Evolutionary conservation across 2,113 vertebrate species (phyloP), one percentile per base, ranked within the genome.

Genomic region (Patagioenas fasciata): DNA sequence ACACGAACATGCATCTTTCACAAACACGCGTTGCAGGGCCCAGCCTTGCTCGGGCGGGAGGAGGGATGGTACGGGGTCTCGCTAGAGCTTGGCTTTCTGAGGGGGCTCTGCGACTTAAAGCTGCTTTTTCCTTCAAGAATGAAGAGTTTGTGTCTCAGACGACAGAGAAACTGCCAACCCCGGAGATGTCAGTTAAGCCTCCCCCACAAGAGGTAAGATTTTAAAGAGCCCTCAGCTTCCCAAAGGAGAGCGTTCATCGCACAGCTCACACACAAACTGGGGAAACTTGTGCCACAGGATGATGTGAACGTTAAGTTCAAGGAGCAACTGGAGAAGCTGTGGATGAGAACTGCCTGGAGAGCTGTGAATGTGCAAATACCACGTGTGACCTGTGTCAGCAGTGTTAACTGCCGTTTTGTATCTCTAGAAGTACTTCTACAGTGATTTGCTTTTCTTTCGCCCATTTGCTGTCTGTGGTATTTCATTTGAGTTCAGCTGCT

Each of bases 81-180:
- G 24, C 25, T 51, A 5, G 51, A 60, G 40, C 32, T 71, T 60
- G 34, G 47, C 26, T 61, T 72, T 48, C 69, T 9, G 25, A 47
- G 36, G 11, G 29, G 7, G 15, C 28, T 81, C 48, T 78, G 11
- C 36, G 36, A 47, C 90, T 81, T 80, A 75, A 40, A 67, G 53
- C 66, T 91, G 47, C 57, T 91, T 90, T 93, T 70, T 40, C 65
- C 65, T 72, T 88, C 15, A 92, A 97, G 96, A 79, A 4, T 50
- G 97, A 97, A 96, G 96, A 95, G 9, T 85, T 97, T 58, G 38
- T 92, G 18, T 79, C 89, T n/a, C 96, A 58, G 58, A 72, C 95
- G 50, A 2, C 65, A 29, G 95, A 95, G 50, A 84, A 90, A 24
- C 15, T 88, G 38, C 79, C 94, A 3, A 47, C 54, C 80, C 48